Conservation (phyloP, 1,140 invertebrate genomes). For the Macrotrachela quadricornifera region DNA sequence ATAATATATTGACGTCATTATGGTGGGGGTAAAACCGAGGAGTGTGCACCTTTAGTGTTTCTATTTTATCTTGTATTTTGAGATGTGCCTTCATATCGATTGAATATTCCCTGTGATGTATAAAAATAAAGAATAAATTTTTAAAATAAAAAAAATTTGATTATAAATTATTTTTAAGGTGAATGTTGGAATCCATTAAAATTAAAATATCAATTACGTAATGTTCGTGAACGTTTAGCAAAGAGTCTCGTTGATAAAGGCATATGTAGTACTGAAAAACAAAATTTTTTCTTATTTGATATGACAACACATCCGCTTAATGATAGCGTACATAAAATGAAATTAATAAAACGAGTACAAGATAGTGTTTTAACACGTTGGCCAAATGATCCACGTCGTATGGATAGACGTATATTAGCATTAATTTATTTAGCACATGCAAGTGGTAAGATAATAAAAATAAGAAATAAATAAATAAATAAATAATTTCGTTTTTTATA, state of each 20-base stretch:
- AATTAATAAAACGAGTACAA: conserved; percentile 84
- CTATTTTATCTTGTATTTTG: too few relatives aligned
- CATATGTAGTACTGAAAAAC: conserved; percentile 97
- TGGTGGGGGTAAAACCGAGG: too few relatives aligned
- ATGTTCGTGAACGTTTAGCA: conserved; percentile 89
- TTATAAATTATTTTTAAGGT: conserved; percentile 38
- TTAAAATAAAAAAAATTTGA: too few relatives aligned
- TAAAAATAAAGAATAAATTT: too few relatives aligned
- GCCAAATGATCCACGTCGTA: conserved; percentile 88
- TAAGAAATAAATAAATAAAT: too few relatives aligned
- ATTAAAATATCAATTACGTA: conserved; percentile 86
- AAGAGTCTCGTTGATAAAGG: conserved; percentile 99
- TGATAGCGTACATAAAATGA: conserved; percentile 79
- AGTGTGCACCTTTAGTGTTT: too few relatives aligned
- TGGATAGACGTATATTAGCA: conserved; percentile 76
- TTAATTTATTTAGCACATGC: conserved; percentile 85
- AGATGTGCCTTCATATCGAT: too few relatives aligned
- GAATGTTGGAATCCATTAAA: conserved; percentile 99
- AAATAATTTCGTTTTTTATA: too few relatives aligned
- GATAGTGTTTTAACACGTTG: conserved; percentile 83
- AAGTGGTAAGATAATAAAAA: too few relatives aligned
- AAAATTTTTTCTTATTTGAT: conserved; percentile 97
- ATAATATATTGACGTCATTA: too few relatives aligned
- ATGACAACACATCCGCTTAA: conserved; percentile 99
- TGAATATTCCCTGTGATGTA: too few relatives aligned